phyloP scores from a whole-genome alignment of 2,888 invertebrate species.

The Watsonalla cultraria region DNA sequence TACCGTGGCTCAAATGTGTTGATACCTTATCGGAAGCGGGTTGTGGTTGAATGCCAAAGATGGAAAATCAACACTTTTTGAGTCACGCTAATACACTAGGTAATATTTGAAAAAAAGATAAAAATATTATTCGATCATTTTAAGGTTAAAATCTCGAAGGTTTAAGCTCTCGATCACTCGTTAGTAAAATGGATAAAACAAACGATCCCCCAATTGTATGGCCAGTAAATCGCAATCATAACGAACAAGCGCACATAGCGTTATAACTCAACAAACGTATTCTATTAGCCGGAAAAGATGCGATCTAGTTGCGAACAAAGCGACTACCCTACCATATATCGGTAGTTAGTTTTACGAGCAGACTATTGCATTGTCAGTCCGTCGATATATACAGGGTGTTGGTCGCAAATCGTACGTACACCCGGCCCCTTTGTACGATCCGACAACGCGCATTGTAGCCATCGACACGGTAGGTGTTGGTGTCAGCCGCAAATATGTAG shows the following conservation, averaged over 20 bases:
- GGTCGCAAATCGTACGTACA: conserved; percentile 50
- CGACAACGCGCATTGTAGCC: conserved; percentile 47
- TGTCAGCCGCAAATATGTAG: conserved; percentile 61
- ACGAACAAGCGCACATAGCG: conserved; percentile 1
- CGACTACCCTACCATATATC: conserved; percentile 47
- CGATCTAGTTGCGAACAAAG: conserved; percentile 52
- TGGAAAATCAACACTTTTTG: too few relatives aligned
- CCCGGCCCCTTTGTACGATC: conserved; percentile 43
- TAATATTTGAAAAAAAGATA: too few relatives aligned
- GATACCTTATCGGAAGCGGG: too few relatives aligned
- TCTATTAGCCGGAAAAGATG: conserved; percentile 61
- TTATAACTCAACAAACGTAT: conserved; percentile 36
- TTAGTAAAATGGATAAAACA: not conserved
- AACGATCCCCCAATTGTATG: conserved; percentile 2
- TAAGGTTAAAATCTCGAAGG: not conserved
- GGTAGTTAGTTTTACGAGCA: conserved; percentile 40
- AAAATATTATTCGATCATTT: too few relatives aligned
- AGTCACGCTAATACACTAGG: too few relatives aligned
- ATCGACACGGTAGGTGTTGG: conserved; percentile 41
- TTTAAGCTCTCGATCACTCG: not conserved
- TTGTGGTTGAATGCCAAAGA: too few relatives aligned
- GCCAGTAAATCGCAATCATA: conserved; percentile 2
- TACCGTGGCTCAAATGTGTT: too few relatives aligned
- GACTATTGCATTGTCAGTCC: conserved; percentile 36
- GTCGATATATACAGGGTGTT: conserved; percentile 52